Percentiles rank a stretch among this genome's conserved stretches.
phyloP scores from a whole-genome alignment of 1,140 invertebrate species.

The Maniola jurtina region DNA sequence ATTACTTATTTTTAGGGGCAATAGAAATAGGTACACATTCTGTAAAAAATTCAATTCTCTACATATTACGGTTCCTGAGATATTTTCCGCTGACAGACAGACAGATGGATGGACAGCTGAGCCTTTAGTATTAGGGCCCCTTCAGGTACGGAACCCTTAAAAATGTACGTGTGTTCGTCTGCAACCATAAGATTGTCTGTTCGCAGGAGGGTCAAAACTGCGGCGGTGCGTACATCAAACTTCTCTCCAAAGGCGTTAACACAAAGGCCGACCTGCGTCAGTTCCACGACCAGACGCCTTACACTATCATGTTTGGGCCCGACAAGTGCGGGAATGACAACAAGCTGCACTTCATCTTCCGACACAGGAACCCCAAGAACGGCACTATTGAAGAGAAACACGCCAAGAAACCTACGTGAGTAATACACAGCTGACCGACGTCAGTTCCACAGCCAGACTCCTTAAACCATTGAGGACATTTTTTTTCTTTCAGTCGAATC shows the following conservation, averaged over 20 bases:
- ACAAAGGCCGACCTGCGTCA: slow-evolving; percentile 86
- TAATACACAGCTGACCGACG: neutral
- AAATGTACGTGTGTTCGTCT: too few relatives aligned
- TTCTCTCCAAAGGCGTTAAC: slow-evolving; percentile 84
- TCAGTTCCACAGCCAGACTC: neutral
- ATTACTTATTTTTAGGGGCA: too few relatives aligned
- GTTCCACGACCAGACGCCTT: slow-evolving; percentile 97
- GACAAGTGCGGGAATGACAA: slow-evolving; percentile 98
- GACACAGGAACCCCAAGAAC: slow-evolving; percentile 96
- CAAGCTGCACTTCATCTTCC: slow-evolving; percentile 99
- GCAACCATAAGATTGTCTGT: neutral
- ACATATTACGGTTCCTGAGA: too few relatives aligned
- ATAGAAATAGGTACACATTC: too few relatives aligned
- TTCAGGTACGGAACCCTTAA: too few relatives aligned
- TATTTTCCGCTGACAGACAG: too few relatives aligned
- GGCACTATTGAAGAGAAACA: slow-evolving; percentile 94
- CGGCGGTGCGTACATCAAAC: slow-evolving; percentile 98
- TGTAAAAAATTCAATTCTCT: too few relatives aligned
- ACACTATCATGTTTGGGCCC: slow-evolving; percentile 99
- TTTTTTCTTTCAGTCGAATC: too few relatives aligned
- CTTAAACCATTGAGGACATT: too few relatives aligned
- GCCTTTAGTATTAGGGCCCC: too few relatives aligned
- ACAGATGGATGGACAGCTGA: too few relatives aligned
- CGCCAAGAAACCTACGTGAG: slow-evolving; percentile 90
- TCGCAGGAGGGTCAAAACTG: slow-evolving; percentile 98